These are phyloP conservation scores for Polyploca ridens DNA, from an alignment of 2,888 invertebrate genomes.

Conservation along the genomic window DNA sequence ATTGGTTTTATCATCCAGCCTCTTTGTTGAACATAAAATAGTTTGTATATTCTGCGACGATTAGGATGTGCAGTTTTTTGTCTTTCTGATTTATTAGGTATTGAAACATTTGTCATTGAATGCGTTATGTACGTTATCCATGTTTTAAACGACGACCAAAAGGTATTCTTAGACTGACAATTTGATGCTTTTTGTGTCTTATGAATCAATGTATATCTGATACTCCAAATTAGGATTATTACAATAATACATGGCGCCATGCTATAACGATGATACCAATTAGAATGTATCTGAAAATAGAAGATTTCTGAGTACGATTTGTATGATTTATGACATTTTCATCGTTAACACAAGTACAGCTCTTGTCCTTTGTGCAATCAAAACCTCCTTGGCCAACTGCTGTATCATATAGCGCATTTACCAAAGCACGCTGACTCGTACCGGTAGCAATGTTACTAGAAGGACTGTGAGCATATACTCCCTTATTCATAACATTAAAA, in stretches of 20 bases:
- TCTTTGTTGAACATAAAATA: conserved; percentile 41
- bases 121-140: conserved; percentile 29
- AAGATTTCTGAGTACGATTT: conserved; percentile 20
- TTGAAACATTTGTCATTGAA: not conserved
- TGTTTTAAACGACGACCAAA: conserved; percentile 13
- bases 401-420: not conserved
- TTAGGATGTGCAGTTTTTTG: conserved; percentile 31
- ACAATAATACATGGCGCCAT: conserved; percentile 57
- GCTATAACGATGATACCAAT: conserved; percentile 42
- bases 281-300: conserved; percentile 37
- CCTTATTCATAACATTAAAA: conserved; percentile 18
- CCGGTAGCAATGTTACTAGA: conserved; percentile 21
- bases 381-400: not conserved
- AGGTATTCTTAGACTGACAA: conserved; percentile 8
- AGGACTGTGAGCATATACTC: conserved; percentile 25
- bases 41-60: conserved; percentile 42
- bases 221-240: conserved; percentile 42
- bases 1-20: conserved; percentile 57
- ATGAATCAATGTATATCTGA: conserved; percentile 38
- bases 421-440: conserved; percentile 7
- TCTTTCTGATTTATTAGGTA: not conserved
- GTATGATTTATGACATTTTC: not conserved
- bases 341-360: not conserved
- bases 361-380: not conserved
- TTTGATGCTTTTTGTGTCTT: conserved; percentile 20